phyloP scores from a whole-genome alignment of 1,140 invertebrate species.

The Ceratosolen solmsi region DNA sequence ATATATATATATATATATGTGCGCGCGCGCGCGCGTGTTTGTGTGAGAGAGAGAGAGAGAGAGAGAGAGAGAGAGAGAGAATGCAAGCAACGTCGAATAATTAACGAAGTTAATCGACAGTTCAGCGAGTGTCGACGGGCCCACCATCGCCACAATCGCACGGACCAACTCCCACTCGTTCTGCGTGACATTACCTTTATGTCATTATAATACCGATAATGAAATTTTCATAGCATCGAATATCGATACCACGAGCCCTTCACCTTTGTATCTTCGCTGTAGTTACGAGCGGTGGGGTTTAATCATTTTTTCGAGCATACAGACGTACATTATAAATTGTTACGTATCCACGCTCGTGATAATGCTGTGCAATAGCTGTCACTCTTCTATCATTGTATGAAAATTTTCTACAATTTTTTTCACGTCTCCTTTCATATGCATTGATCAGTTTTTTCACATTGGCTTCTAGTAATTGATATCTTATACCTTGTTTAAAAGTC shows the following conservation, averaged over 20 bases:
- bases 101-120: constrained; percentile 71
- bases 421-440: too few relatives aligned
- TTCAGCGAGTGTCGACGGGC: constrained; percentile 65
- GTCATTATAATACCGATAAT: constrained; percentile 69
- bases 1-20: too few relatives aligned
- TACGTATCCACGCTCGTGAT: too few relatives aligned
- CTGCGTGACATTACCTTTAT: constrained; percentile 60
- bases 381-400: too few relatives aligned
- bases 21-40: too few relatives aligned
- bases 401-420: too few relatives aligned
- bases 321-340: too few relatives aligned
- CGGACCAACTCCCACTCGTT: constrained; percentile 35
- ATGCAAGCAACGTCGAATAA: constrained; percentile 62
- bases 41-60: constrained; percentile 37
- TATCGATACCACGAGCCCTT: constrained; percentile 60
- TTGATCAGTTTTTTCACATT: too few relatives aligned
- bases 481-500: too few relatives aligned
- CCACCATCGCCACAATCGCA: constrained; percentile 37
- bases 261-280: constrained; percentile 49
- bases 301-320: constrained; percentile 56
- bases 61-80: constrained; percentile 26
- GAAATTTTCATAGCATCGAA: constrained; percentile 68
- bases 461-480: too few relatives aligned
- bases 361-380: too few relatives aligned
- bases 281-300: constrained; percentile 55